Base-by-base conservation (phyloP, 2,888 invertebrate genomes). In the Heliothis peltigera region DNA sequence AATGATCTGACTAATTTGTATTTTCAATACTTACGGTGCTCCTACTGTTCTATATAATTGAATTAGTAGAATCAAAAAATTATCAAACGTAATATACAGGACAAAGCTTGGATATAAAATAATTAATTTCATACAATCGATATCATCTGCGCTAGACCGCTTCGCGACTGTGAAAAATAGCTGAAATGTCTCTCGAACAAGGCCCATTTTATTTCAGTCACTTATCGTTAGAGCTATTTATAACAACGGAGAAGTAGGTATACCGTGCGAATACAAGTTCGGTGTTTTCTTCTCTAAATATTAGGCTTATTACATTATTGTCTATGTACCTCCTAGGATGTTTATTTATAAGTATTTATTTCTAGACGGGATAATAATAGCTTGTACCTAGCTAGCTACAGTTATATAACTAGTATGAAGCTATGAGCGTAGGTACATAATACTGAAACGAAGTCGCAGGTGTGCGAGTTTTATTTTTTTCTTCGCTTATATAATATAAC, bases 151-250 rank as follows among this genome's bases (percentile, higher is more conserved):
- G 25, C 12, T 51, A 25, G 19, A 17, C 18, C 19, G 7, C 35
- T 35, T 7, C 12, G 8, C 42, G 6, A 19, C 8, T 21, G 7
- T 10, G 39, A 17, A 54, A 48, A 62, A 62, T 58, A 47, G 39
- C 35, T 18, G 21, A 67, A 58, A 47, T 25, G 44, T 71, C 52
- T 56, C 19, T 48, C 32, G 42, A 51, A 62, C 47, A 63, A 52
- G 47, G 49, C 17, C 55, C 54, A 54, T 72, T 81, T 77, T 78
- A 78, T 84, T 79, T 77, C 70, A 67, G 77, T 70, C 79, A 43
- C 59, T 44, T 55, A 47, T 61, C 69, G 55, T 53, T 68, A 46
- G 18, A 39, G 39, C 71, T 81, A 82, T 78, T 75, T 74, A 70
- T 78, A 65, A 39, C 51, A 44, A 42, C 19, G 28, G 25, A 43